These are phyloP conservation scores for Pocota personata DNA, from an alignment of 2,888 invertebrate species.

Conservation along the genomic window DNA sequence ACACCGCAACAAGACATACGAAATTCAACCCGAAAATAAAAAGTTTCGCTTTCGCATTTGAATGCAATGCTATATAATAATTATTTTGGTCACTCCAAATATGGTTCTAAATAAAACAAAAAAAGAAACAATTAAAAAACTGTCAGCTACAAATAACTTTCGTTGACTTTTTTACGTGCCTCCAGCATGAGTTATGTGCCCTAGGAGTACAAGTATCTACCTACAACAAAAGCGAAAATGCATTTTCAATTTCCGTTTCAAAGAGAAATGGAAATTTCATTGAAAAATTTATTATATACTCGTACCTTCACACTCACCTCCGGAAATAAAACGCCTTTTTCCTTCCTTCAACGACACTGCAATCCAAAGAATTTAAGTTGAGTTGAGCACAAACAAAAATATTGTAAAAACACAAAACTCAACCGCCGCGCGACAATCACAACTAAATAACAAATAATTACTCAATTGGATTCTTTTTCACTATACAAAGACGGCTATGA, in stretches of 20 bases:
- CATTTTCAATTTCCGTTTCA: constrained; percentile 47
- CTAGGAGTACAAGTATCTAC: background rate
- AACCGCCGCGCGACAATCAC: constrained; percentile 53
- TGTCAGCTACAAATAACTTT: constrained; percentile 60
- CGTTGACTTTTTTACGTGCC: constrained; percentile 64
- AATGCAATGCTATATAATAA: constrained; percentile 41
- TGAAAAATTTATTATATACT: constrained; percentile 17
- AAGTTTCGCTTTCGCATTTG: constrained; percentile 62
- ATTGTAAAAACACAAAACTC: constrained; percentile 14
- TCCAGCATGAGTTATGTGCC: constrained; percentile 28
- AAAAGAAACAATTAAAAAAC: constrained; percentile 50
- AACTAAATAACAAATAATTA: constrained; percentile 64
- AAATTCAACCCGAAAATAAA: background rate
- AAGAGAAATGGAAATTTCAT: constrained; percentile 54
- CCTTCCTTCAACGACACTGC: constrained; percentile 28
- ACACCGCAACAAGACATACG: background rate
- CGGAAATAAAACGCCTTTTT: constrained; percentile 28
- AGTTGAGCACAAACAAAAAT: constrained; percentile 7
- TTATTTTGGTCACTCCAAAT: constrained; percentile 48
- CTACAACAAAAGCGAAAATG: constrained; percentile 60
- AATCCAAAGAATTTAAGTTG: constrained; percentile 31
- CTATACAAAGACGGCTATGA: constrained; percentile 11
- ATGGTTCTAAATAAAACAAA: constrained; percentile 45
- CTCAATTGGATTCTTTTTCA: constrained; percentile 55
- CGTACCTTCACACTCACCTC: constrained; percentile 45